Evolutionary conservation across 2,888 invertebrate species (phyloP).

Genomic region (Calameuta pallipes): DNA sequence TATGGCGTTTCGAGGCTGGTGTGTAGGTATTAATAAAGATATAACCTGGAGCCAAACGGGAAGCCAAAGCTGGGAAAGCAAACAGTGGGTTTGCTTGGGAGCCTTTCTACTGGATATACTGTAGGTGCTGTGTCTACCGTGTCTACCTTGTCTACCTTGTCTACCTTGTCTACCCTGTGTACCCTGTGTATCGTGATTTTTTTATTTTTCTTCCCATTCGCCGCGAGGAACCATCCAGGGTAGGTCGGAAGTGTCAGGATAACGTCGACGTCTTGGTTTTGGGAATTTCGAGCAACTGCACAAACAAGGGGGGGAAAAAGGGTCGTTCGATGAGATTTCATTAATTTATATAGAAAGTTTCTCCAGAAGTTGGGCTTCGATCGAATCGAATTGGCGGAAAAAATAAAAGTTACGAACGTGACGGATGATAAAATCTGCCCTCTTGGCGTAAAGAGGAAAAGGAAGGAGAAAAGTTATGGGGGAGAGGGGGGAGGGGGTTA

Average conservation of each 20-base stretch:
- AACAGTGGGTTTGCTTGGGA: conserved; percentile 27
- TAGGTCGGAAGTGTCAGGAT: too few relatives aligned
- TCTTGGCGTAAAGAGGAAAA: background rate
- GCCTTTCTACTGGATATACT: background rate
- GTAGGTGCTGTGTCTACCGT: background rate
- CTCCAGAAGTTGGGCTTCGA: too few relatives aligned
- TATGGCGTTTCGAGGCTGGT: background rate
- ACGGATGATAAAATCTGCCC: too few relatives aligned
- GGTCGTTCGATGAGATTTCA: too few relatives aligned
- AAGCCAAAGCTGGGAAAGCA: conserved; percentile 44
- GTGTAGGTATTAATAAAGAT: background rate
- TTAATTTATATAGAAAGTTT: too few relatives aligned
- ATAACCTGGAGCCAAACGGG: conserved; percentile 25
- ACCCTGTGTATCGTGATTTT: conserved; percentile 8
- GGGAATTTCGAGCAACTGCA: conserved; percentile 22
- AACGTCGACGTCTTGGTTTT: conserved; percentile 2
- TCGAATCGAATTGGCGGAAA: too few relatives aligned
- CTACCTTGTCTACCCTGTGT: too few relatives aligned
- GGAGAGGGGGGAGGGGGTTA: too few relatives aligned
- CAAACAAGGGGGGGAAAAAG: conserved; percentile 10
- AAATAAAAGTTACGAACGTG: too few relatives aligned
- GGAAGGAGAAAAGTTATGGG: background rate
- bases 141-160: background rate
- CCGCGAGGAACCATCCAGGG: too few relatives aligned
- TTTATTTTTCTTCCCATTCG: conserved; percentile 6